Base-by-base conservation (phyloP, 2,888 invertebrate genomes). In the Nasonia oneida region DNA sequence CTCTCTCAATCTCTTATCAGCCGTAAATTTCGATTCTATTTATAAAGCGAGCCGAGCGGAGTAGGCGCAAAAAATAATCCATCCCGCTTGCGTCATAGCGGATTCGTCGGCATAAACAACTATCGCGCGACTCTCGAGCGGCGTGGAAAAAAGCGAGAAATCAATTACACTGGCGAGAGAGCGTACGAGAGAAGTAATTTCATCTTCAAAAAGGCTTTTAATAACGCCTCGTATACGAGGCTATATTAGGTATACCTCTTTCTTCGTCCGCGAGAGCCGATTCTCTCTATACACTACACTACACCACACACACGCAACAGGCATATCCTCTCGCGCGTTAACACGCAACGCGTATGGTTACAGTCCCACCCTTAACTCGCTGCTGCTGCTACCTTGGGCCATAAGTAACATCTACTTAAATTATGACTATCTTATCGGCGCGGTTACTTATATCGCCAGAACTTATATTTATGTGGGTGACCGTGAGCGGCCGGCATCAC, bases 391-490 rank as follows among this genome's bases (percentile, higher is more conserved):
- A 81, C 81, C 79, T 67, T 37, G 12, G 89, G 89, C 89, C 87
- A 89, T 91, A 90, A 91, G 89, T 90, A 90, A 90, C 90, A 89
- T 90, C 90, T 89, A 90, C 89, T 89, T 90, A 90, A 92, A 91
- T 91, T 92, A 91, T 90, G 89, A 89, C 89, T 90, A 90, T 90
- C 91, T 92, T 91, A 92, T 91, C 92, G 86, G 79, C 71, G 87
- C 87, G 88, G 89, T 90, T 90, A 91, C 90, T 91, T 91, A 91
- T 91, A 91, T 89, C 89, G 89, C 10, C 81, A 84, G 85, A 88
- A 78, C 85, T 75, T 87, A 88, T 90, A 89, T 92, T 91, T 91
- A 91, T 91, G 91, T 89, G 87, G 88, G 89, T 91, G 90, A 90
- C 90, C 91, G 89, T 90, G 91, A 90, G 91, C 15, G 42, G 23